These are phyloP conservation scores for Isoperla grammatica DNA, from an alignment of 2,888 invertebrate species.

Conservation along the genomic window DNA sequence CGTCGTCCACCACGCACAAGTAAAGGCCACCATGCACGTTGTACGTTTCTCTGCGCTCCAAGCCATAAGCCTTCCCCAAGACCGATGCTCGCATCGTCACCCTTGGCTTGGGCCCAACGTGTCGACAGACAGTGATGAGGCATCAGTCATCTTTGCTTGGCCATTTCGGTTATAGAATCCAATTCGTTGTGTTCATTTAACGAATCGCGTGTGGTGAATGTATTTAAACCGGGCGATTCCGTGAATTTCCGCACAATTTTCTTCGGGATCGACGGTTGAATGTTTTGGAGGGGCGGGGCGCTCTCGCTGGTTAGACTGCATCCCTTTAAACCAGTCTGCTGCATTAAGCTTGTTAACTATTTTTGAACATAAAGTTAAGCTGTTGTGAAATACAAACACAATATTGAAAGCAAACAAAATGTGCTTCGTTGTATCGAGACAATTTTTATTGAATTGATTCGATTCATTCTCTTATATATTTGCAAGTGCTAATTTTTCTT, in stretches of 20 bases:
- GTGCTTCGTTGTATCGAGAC: slow-evolving; percentile 29
- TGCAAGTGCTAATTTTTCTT: slow-evolving; percentile 32
- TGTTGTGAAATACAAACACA: slow-evolving; percentile 12
- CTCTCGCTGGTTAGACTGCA: background rate
- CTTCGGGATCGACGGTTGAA: background rate
- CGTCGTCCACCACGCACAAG: slow-evolving; percentile 18
- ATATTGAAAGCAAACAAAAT: slow-evolving; percentile 20
- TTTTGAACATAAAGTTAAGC: slow-evolving; percentile 9
- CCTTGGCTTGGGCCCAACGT: background rate
- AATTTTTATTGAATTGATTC: slow-evolving; percentile 28
- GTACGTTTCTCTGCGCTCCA: slow-evolving; percentile 17
- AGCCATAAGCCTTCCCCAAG: slow-evolving; percentile 15
- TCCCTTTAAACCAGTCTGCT: slow-evolving; percentile 8
- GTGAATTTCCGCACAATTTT: background rate
- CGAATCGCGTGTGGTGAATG: slow-evolving; percentile 16
- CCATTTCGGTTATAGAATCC: slow-evolving; percentile 12
- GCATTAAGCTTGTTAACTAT: slow-evolving; percentile 19
- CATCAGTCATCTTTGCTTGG: slow-evolving; percentile 13
- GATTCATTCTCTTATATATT: slow-evolving; percentile 25
- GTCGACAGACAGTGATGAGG: background rate
- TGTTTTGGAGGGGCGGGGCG: slow-evolving; percentile 12
- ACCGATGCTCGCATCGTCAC: background rate
- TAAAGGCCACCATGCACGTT: slow-evolving; percentile 19
- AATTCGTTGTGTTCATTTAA: slow-evolving; percentile 15
- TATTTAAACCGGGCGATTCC: background rate